Evolutionary conservation across 2,888 invertebrate species (phyloP), one percentile per base, ranked within the genome.

Genomic region (Drosophila pullipes): DNA sequence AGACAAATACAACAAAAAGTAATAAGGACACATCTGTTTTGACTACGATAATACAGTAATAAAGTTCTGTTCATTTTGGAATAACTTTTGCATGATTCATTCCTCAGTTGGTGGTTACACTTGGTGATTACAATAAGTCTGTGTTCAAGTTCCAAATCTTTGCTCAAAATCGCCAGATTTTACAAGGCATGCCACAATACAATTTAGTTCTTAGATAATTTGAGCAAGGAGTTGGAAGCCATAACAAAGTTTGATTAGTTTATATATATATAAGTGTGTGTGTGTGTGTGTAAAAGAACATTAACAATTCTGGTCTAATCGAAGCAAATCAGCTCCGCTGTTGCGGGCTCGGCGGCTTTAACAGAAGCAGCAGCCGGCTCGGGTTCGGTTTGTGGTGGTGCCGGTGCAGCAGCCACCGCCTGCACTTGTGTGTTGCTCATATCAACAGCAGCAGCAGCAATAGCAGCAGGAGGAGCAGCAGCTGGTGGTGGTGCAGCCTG

Each of bases 241-340:
- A 31, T 59, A 59, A 33, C 59, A 55, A 37, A 37, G 30, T 39
- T 35, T 30, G 62, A 53, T 35, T 7, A 22, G 2, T 22, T 58
- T 22, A 4, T 35, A 33, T 11, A 16, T 47, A 16, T 47, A 22
- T 47, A 4, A 4, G 2, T 13, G 3, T 47, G 13, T 44, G 6
- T 11, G n/a, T 35, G 13, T 35, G 35, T 37, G 16, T 44, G 3
- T 68, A 58, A 47, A 37, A 31, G n/a, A 54, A 31, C 28, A 11
- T 35, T 44, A 67, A 73, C 62, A 68, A 39, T 63, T 62, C 0
- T 39, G 25, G 3, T 91, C 95, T 94, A 97, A 94, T 97, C 97
- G 85, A 97, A 97, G 91, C 96, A 96, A 80, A 97, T 97, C 44
- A 97, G 94, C 93, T 97, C 97, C 22, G 96, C 97, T 4, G 97